Base-by-base conservation (phyloP, 1,140 invertebrate genomes). In the Gonatopus flavifemur region DNA sequence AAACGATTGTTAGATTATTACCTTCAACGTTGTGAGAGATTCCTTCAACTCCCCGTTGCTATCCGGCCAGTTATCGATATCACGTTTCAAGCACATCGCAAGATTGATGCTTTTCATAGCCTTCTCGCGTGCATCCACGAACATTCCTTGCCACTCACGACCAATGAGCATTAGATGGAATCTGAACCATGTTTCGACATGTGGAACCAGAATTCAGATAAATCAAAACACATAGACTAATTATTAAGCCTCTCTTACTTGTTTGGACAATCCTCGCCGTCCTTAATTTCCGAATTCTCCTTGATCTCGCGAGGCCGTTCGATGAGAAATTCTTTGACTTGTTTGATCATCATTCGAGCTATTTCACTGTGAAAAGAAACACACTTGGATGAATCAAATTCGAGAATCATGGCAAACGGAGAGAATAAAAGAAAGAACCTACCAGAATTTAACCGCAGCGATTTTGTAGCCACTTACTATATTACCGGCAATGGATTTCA, bases 51-150 rank as follows among this genome's bases (percentile, higher is more conserved):
- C 75, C n/a, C 81, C 57, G 1, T 64, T 52, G 13, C 37, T 65
- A 22, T 77, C 66, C 10, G 76, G 62, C 63, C 79, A 81, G 48
- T 83, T 80, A 64, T 88, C 83, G 8, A 89, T 78, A 62, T 88
- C 86, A 51, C 84, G 83, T 40, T 81, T 82, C n/a, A 94, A 80
- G 43, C 83, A 85, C 71, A 89, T 91, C 13, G 87, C 86, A 73
- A 94, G 90, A 46, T 85, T 83, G 36, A 93, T 80, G 12, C 88
- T 86, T 66, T 90, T 91, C 15, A 91, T 81, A 30, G 88, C 81
- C 53, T 85, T 83, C 59, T 94, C 91, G n/a, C 89, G 81, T 56
- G 88, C 86, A 59, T 87, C 83, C 41, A 87, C 86, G 64, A 92
- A 90, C 55, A 93, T 76, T 43, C 81, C 80, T 76, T 94, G 92